Evolutionary conservation across 2,888 invertebrate genomes (phyloP).

Genomic region (Tachina grossa): DNA sequence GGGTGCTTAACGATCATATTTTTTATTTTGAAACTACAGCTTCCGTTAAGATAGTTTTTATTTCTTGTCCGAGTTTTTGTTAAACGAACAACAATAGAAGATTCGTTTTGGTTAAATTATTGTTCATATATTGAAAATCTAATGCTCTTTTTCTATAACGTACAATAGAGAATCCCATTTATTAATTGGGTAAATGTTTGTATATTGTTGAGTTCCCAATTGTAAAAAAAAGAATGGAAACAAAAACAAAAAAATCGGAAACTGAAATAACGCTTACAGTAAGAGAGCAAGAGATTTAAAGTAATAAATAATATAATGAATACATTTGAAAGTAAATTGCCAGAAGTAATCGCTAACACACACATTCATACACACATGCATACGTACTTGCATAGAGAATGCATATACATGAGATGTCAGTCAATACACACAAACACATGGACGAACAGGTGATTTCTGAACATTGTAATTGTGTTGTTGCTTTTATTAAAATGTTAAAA

Average conservation of each 20-base stretch:
- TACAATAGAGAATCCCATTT: constrained; percentile 52
- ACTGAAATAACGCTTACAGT: constrained; percentile 13
- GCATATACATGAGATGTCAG: not conserved
- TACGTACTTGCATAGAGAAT: too few relatives aligned
- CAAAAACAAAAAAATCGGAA: constrained; percentile 17
- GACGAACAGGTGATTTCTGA: constrained; percentile 56
- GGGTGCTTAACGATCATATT: constrained; percentile 45
- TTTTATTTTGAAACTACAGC: constrained; percentile 25
- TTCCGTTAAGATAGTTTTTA: constrained; percentile 59
- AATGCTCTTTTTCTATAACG: constrained; percentile 33
- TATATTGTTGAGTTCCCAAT: constrained; percentile 77
- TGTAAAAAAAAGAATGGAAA: constrained; percentile 5
- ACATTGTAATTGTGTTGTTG: constrained; percentile 9
- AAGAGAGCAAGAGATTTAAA: constrained; percentile 5
- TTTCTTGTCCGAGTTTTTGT: constrained; percentile 21
- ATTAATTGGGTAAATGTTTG: constrained; percentile 79
- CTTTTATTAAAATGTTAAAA: constrained; percentile 34
- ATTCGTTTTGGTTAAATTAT: constrained; percentile 56
- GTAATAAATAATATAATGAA: constrained; percentile 1
- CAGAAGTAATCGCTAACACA: constrained; percentile 29
- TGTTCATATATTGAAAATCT: constrained; percentile 41
- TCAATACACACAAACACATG: too few relatives aligned
- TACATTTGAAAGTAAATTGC: constrained; percentile 21
- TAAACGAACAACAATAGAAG: constrained; percentile 35
- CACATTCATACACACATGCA: not conserved